Evolutionary conservation across 1,140 invertebrate genomes (phyloP).

Genomic region (Homarus americanus): DNA sequence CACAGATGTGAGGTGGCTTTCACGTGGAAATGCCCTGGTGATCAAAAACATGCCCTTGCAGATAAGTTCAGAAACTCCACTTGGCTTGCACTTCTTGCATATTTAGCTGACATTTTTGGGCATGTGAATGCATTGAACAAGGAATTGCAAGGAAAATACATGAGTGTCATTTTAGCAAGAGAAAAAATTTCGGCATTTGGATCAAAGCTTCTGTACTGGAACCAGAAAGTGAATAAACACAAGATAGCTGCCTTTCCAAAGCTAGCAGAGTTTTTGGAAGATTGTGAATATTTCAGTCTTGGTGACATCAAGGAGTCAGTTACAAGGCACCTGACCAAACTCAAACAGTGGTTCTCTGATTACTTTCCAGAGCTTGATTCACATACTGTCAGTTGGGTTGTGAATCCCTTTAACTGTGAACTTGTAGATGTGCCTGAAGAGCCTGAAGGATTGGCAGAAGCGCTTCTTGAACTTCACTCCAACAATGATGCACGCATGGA

Average conservation of each 20-base stretch:
- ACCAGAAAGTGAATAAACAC: slow-evolving; percentile 7
- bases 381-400: slow-evolving; percentile 33
- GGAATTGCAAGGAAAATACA: slow-evolving; percentile 3
- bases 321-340: slow-evolving; percentile 8
- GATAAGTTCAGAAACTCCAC: slow-evolving; percentile 10
- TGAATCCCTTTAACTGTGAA: slow-evolving; percentile 34
- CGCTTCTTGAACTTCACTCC: slow-evolving; percentile 22
- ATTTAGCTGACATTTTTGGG: slow-evolving; percentile 37
- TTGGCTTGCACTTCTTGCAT: slow-evolving; percentile 30
- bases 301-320: slow-evolving; percentile 29
- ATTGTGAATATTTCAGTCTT: slow-evolving; percentile 13
- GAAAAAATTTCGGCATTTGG: slow-evolving; percentile 25
- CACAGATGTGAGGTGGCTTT: not conserved
- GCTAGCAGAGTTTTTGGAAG: slow-evolving; percentile 26
- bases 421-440: slow-evolving; percentile 6
- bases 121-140: slow-evolving; percentile 28
- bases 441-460: slow-evolving; percentile 38
- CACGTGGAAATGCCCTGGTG: not conserved
- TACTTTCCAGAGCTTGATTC: slow-evolving; percentile 27
- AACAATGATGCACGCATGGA: slow-evolving; percentile 15
- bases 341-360: slow-evolving; percentile 7
- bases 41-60: not conserved
- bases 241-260: slow-evolving; percentile 21
- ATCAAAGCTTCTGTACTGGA: slow-evolving; percentile 31
- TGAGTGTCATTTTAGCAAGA: not conserved